Base-by-base conservation (phyloP, 2,113 vertebrate species). In the Pelmatolapia mariae region DNA sequence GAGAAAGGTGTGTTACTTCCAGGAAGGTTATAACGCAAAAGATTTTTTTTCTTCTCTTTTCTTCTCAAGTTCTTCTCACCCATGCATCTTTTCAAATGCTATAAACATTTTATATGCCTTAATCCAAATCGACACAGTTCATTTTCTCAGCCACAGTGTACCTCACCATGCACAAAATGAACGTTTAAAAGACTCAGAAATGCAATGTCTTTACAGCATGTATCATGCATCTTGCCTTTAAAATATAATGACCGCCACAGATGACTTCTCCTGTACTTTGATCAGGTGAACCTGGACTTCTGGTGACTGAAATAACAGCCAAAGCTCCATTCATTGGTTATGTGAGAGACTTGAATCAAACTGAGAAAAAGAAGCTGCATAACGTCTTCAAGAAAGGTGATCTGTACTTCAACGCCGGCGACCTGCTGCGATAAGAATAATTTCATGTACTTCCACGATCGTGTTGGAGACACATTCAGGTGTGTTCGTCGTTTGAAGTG, bases 401-500 rank as follows among this genome's bases (percentile, higher is more conserved):
- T 38, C 1, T 96, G 9, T 98, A 97, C 94, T 97, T 97, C 90
- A 98, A 98, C 89, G 96, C 91, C 0, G 97, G 97, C 2, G 97
- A 98, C 89, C 95, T 98, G 90, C 83, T 98, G 59, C 87, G 96
- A 96, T 59, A 52, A 57, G 0, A 96, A 98, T 4, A 93, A 96
- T 68, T 98, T 97, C 86, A 57, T 98, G 86, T 97, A 98, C 92
- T 98, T 98, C 87, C 96, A 97, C 0, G 97, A 98, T 89, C 93
- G 96, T 84, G 94, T 97, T 43, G 98, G 97, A 89, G 97, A 98
- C 87, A 26, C 54, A 47, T 16, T 8, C 93, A 96, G 97, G 97
- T 97, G 24, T 56, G 61, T 61, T 38, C 12, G 3, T 16, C 45
- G 18, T 15, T 36, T 29, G 6, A 61, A 56, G 2, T 31, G 29